A percentile compares a stretch with the other conserved stretches of the same genome.
phyloP scores from a whole-genome alignment of 2,797 vertebrate species.

The Hozukius guyotensis region DNA sequence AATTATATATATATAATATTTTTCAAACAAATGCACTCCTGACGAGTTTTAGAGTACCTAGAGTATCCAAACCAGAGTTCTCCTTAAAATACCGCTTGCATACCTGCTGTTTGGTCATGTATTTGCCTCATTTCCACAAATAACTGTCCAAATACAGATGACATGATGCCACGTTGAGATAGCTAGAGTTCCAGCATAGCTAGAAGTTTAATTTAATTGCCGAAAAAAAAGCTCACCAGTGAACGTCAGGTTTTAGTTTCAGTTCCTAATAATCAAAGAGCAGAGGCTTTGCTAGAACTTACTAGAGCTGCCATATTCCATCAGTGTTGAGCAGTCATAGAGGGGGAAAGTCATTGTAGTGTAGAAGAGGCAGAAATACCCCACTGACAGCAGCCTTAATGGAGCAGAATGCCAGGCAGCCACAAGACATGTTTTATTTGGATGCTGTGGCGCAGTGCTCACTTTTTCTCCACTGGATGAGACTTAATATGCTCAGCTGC shows the following conservation, averaged over 20 bases:
- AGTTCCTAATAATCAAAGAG: conserved; percentile 5
- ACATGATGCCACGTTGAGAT: background rate
- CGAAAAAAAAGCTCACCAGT: background rate
- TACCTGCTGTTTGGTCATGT: background rate
- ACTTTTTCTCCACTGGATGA: background rate
- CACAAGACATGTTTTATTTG: conserved; percentile 13
- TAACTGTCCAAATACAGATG: background rate
- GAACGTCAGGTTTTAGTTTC: conserved; percentile 24
- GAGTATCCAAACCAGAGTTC: background rate
- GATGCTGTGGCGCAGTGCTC: background rate
- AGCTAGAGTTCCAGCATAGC: background rate
- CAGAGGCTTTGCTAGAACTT: background rate
- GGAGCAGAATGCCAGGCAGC: conserved; percentile 22
- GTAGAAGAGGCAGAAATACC: conserved; percentile 18
- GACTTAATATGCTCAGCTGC: conserved; percentile 10
- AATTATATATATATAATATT: background rate
- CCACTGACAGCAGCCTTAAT: conserved; percentile 33
- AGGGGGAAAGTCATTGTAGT: conserved; percentile 15
- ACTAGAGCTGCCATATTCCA: conserved; percentile 19
- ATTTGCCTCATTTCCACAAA: background rate
- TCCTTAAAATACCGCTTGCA: background rate
- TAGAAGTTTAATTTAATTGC: background rate
- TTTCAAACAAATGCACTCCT: background rate
- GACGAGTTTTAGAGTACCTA: background rate
- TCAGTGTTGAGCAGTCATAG: conserved; percentile 18